Evolutionary conservation across 2,113 vertebrate species (phyloP).

Genomic region (Xiphophorus couchianus): DNA sequence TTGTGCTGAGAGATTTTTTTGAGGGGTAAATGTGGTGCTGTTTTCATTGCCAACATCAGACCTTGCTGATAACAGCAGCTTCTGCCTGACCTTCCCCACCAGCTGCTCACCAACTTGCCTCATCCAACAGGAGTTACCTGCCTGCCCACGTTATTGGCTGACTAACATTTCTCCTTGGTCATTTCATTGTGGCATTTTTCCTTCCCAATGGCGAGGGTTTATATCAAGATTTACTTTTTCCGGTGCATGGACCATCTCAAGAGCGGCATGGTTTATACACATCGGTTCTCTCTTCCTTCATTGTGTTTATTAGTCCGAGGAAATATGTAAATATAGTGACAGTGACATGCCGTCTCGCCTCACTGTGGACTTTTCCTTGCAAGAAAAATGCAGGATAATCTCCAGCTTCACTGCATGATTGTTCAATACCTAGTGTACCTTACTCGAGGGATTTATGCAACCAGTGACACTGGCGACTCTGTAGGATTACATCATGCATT

Average conservation of each 20-base stretch:
- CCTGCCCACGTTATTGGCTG: slow-evolving; percentile 27
- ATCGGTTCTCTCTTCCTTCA: slow-evolving; percentile 35
- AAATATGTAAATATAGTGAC: slow-evolving; percentile 71
- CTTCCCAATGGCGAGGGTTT: slow-evolving; percentile 37
- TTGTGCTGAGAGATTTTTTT: slow-evolving; percentile 31
- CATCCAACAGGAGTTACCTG: slow-evolving; percentile 45
- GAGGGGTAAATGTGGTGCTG: slow-evolving; percentile 37
- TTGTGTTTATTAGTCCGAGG: slow-evolving; percentile 63
- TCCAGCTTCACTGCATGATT: slow-evolving; percentile 34
- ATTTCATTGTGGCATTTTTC: slow-evolving; percentile 41
- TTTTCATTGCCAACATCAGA: slow-evolving; percentile 64
- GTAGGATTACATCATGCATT: slow-evolving; percentile 40
- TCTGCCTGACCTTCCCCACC: slow-evolving; percentile 75
- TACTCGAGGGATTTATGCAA: slow-evolving; percentile 32
- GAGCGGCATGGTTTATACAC: slow-evolving; percentile 50
- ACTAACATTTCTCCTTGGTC: slow-evolving; percentile 31
- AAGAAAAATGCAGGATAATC: slow-evolving; percentile 15
- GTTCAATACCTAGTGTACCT: slow-evolving; percentile 52
- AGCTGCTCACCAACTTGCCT: slow-evolving; percentile 63
- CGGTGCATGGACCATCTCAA: slow-evolving; percentile 60
- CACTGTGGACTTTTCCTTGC: slow-evolving; percentile 22
- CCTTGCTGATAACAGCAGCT: slow-evolving; percentile 69
- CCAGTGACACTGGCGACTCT: slow-evolving; percentile 13
- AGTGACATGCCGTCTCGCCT: slow-evolving; percentile 34
- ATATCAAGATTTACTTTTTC: slow-evolving; percentile 54